Conservation (phyloP, 2,797 vertebrate species). For the Cichlasoma orientale region DNA sequence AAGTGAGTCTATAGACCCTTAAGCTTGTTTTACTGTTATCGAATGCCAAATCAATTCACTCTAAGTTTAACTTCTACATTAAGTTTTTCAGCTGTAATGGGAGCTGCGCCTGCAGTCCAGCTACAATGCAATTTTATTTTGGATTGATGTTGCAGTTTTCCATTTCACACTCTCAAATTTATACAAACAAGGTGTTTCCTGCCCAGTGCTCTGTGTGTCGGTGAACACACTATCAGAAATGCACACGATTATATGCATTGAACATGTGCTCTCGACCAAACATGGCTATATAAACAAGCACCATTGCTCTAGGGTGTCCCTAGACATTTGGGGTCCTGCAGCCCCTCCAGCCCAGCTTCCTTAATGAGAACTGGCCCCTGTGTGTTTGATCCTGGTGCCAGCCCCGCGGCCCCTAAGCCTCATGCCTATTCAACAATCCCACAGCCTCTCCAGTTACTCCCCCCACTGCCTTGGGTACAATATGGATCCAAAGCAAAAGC, state of each 20-base stretch:
- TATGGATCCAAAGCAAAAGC: conserved; percentile 67
- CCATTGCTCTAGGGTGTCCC: conserved; percentile 49
- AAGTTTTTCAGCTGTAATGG: neutral
- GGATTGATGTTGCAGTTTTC: conserved; percentile 33
- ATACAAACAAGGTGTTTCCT: conserved; percentile 19
- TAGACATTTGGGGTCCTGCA: conserved; percentile 53
- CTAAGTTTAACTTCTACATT: conserved; percentile 1
- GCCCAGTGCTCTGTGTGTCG: conserved; percentile 7
- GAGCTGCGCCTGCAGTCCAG: conserved; percentile 13
- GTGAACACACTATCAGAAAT: conserved; percentile 28
- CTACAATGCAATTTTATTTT: conserved; percentile 29
- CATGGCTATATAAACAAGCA: conserved; percentile 53
- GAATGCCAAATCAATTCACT: neutral
- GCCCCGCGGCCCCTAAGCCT: conserved; percentile 67
- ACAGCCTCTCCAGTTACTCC: conserved; percentile 52
- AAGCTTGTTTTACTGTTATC: neutral
- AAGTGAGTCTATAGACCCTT: neutral
- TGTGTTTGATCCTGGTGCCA: conserved; percentile 79
- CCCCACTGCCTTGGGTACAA: conserved; percentile 60
- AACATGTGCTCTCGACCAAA: conserved; percentile 48
- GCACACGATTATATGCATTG: conserved; percentile 37
- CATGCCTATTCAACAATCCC: conserved; percentile 77
- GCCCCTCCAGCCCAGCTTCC: conserved; percentile 63
- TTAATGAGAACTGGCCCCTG: conserved; percentile 78
- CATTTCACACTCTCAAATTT: neutral